Evolutionary conservation across 2,797 vertebrate species (phyloP).

Genomic region (Microctenopoma stevenorrisi): DNA sequence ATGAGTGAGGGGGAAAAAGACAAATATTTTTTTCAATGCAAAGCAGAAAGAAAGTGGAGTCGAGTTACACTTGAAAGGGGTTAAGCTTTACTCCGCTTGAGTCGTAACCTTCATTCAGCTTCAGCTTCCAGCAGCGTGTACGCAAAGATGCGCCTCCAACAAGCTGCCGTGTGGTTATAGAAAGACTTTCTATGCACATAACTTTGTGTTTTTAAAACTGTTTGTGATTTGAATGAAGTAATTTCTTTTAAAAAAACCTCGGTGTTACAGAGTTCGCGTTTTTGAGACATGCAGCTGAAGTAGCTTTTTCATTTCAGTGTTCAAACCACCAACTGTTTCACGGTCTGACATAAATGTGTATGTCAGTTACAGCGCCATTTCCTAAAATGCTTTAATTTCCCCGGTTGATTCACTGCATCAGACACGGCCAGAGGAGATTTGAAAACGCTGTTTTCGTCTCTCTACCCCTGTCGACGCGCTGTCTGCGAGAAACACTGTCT

Average conservation of each 20-base stretch:
- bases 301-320: conserved; percentile 17
- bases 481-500: conserved; percentile 70
- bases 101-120: conserved; percentile 12
- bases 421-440: conserved; percentile 39
- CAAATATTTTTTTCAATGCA: conserved; percentile 94
- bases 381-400: conserved; percentile 58
- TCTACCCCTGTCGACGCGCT: conserved; percentile 54
- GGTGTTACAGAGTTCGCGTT: neutral
- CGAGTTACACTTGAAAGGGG: conserved; percentile 79
- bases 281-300: conserved; percentile 16
- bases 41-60: conserved; percentile 89
- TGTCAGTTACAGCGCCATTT: conserved; percentile 40
- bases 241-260: conserved; percentile 22
- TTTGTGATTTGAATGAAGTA: neutral
- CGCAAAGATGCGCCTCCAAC: neutral
- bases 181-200: neutral
- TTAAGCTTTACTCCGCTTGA: conserved; percentile 22
- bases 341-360: conserved; percentile 23
- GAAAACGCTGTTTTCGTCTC: conserved; percentile 48
- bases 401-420: conserved; percentile 50
- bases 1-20: conserved; percentile 90
- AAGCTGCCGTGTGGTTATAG: neutral
- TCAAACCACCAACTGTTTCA: conserved; percentile 12
- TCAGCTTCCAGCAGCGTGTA: neutral
- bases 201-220: conserved; percentile 1